Conservation (phyloP, 2,888 invertebrate species). For the Hesperia comma region DNA sequence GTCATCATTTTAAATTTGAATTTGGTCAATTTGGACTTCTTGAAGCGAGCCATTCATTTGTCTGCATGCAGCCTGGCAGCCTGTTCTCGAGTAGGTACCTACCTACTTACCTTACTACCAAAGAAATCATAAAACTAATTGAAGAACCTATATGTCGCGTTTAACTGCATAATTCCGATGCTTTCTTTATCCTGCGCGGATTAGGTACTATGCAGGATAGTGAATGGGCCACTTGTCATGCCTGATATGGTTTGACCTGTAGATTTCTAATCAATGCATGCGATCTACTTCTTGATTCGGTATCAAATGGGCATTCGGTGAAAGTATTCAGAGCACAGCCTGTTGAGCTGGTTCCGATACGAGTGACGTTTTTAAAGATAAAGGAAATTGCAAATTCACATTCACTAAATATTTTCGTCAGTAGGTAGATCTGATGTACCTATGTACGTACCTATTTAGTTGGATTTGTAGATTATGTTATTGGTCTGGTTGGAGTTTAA, state of each 20-base stretch:
- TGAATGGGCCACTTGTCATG: slow-evolving; percentile 29
- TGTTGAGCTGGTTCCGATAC: slow-evolving; percentile 49
- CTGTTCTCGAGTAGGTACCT: too few relatives aligned
- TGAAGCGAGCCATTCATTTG: too few relatives aligned
- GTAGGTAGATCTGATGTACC: not conserved
- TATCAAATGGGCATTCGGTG: slow-evolving; percentile 50
- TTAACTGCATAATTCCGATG: not conserved
- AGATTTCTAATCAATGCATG: slow-evolving; percentile 38
- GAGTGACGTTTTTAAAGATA: slow-evolving; percentile 49
- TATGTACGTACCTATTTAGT: too few relatives aligned
- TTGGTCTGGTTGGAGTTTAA: too few relatives aligned
- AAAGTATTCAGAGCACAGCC: slow-evolving; percentile 56
- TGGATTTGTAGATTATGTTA: too few relatives aligned
- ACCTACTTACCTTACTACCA: too few relatives aligned
- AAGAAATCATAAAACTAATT: too few relatives aligned
- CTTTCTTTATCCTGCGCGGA: slow-evolving; percentile 1
- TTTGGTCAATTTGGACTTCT: too few relatives aligned
- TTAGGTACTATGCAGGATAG: slow-evolving; percentile 9
- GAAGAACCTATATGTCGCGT: too few relatives aligned
- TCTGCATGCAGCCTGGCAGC: too few relatives aligned
- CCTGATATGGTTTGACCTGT: slow-evolving; percentile 36
- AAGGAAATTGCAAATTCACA: slow-evolving; percentile 7
- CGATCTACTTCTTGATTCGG: slow-evolving; percentile 39
- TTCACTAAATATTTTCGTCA: not conserved
- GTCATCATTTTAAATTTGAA: too few relatives aligned